These are phyloP conservation scores for Thamnaconus septentrionalis DNA, from an alignment of 2,113 vertebrate species.

Conservation along the genomic window DNA sequence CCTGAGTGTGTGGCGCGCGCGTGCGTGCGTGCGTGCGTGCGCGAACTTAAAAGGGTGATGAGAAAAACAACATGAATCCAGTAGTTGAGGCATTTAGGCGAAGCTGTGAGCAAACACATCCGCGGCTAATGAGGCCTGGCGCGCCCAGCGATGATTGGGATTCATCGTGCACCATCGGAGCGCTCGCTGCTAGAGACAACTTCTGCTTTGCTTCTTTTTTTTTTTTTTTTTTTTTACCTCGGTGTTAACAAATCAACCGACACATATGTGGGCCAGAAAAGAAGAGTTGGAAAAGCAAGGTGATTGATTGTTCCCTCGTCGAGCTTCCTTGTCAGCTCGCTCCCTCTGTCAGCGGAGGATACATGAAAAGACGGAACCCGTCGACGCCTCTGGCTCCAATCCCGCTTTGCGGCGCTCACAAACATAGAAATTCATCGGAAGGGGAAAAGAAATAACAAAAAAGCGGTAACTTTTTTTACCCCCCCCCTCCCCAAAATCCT, in stretches of 20 bases:
- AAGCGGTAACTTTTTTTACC: conserved; percentile 47
- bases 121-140: conserved; percentile 74
- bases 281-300: conserved; percentile 54
- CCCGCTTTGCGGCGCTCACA: conserved; percentile 57
- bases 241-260: conserved; percentile 60
- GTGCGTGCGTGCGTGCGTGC: conserved; percentile 28
- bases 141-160: conserved; percentile 68
- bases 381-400: conserved; percentile 62
- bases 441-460: conserved; percentile 63
- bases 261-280: conserved; percentile 46
- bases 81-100: conserved; percentile 66
- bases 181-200: too few species aligned
- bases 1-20: conserved; percentile 32
- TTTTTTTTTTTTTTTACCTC: conserved; percentile 3
- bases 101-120: conserved; percentile 73
- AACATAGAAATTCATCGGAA: conserved; percentile 50
- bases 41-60: conserved; percentile 63
- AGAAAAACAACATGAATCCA: conserved; percentile 67
- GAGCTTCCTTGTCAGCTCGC: conserved; percentile 54
- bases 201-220: neutral
- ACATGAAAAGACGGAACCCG: conserved; percentile 67
- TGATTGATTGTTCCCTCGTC: conserved; percentile 67
- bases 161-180: conserved; percentile 34
- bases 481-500: conserved; percentile 12
- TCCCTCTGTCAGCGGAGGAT: conserved; percentile 64